These are phyloP conservation scores for Acromyrmex heyeri DNA, from an alignment of 1,140 invertebrate species.

Conservation along the genomic window DNA sequence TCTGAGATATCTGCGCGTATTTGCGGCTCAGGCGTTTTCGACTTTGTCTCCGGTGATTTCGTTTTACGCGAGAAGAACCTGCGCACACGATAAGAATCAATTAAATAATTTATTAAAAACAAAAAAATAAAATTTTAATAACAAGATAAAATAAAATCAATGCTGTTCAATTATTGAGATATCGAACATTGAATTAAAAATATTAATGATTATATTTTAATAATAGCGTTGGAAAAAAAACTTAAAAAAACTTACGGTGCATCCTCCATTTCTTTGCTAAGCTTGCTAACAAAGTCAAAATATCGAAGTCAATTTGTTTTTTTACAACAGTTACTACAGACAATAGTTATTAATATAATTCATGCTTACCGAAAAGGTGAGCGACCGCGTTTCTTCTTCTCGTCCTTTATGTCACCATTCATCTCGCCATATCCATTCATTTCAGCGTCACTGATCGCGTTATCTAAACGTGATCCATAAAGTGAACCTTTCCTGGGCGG, in stretches of 20 bases:
- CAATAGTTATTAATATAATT: slow-evolving; percentile 15
- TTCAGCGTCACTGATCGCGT: slow-evolving; percentile 92
- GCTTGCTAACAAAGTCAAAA: slow-evolving; percentile 78
- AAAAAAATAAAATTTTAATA: slow-evolving; percentile 39
- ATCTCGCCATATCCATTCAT: slow-evolving; percentile 89
- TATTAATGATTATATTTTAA: neutral
- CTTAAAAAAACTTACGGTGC: slow-evolving; percentile 78
- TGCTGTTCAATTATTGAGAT: neutral
- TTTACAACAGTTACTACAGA: neutral
- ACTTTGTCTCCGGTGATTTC: slow-evolving; percentile 88
- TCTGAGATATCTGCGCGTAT: slow-evolving; percentile 87
- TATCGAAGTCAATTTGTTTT: slow-evolving; percentile 38
- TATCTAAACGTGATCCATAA: slow-evolving; percentile 88
- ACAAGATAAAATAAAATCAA: neutral
- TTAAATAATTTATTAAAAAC: slow-evolving; percentile 57
- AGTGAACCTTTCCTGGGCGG: slow-evolving; percentile 92
- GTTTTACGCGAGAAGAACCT: slow-evolving; percentile 94
- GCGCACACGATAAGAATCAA: slow-evolving; percentile 25
- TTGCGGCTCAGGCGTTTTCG: slow-evolving; percentile 91
- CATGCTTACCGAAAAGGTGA: slow-evolving; percentile 94
- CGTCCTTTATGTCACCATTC: slow-evolving; percentile 88
- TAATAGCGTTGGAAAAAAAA: neutral
- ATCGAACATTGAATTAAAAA: neutral
- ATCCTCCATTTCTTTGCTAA: slow-evolving; percentile 84
- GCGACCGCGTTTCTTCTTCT: slow-evolving; percentile 94